Base-by-base conservation (phyloP, 2,888 invertebrate genomes). In the Steromphala cineraria region DNA sequence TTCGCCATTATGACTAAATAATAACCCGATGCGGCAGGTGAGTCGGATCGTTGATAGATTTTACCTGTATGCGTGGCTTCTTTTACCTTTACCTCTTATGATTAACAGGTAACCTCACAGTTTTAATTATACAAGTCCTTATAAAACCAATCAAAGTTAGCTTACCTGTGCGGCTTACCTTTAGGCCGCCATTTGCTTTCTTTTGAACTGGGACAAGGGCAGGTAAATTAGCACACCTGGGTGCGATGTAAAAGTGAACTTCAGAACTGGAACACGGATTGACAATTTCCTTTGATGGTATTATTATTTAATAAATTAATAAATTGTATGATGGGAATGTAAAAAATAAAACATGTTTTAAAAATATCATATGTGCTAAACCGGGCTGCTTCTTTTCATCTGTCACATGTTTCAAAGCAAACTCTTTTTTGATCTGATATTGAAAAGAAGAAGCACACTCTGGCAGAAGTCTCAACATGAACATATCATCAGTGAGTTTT, bases 141-240 rank as follows among this genome's bases (percentile, higher is more conserved):
- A 7, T 24, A 21, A 62, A 62, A 24, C 7, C 19, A 77, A 77
- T 24, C 8, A 2, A 36, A 56, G 21, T n/a, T 56, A 15, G 21
- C 77, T 28, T 55, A 77, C 77, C 77, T 77, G 19, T 77, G 24
- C 53, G 53, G n/a, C 28, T 10, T 31, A 53, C 7, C 21, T 77
- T 77, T 21, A 77, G 36, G 24, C 77, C 56, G 77, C 77, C 77
- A 77, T 77, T 77, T 77, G 77, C 77, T 36, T 77, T 77, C 56
- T 56, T 77, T 53, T 21, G 19, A 56, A 77, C 36, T 55, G 28
- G 56, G 78, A 52, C 62, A 24, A 67, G 21, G 21, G 31, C 78
- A 67, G 78, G 67, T 52, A 67, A 78, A 52, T 17, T 67, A 36
- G 78, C 67, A 46, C 46, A 62, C 62, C 62, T 62, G 62, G 62